Conservation (phyloP, 2,888 invertebrate species). For the Herminia tarsipennalis region DNA sequence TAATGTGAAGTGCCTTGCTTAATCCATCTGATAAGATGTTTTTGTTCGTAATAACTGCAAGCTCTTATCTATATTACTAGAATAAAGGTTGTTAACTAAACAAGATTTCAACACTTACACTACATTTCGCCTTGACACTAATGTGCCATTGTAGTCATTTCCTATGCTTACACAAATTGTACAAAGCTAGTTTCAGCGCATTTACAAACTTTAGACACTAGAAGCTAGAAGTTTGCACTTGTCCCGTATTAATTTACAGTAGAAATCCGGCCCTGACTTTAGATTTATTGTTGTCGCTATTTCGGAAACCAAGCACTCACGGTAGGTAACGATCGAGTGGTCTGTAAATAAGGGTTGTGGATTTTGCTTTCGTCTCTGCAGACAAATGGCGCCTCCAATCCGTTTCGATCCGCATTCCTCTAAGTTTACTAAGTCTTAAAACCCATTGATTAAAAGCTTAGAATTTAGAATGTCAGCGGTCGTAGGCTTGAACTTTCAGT, state of each 20-base stretch:
- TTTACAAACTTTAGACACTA: constrained; percentile 31
- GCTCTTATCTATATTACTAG: no score
- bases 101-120: constrained; percentile 1
- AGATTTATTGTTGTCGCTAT: constrained; percentile 48
- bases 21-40: no score
- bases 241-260: constrained; percentile 41
- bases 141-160: constrained; percentile 30
- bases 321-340: constrained; percentile 53
- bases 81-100: no score
- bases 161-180: constrained; percentile 34
- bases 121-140: constrained; percentile 30
- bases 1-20: no score
- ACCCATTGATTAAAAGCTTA: constrained; percentile 50
- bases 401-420: constrained; percentile 44
- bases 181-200: constrained; percentile 26
- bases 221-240: constrained; percentile 43
- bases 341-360: constrained; percentile 57
- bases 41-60: no score
- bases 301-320: constrained; percentile 41
- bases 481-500: constrained; percentile 28
- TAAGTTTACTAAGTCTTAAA: constrained; percentile 50
- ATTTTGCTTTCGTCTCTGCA: constrained; percentile 53
- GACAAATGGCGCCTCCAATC: constrained; percentile 53
- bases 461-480: constrained; percentile 30
- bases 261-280: constrained; percentile 40